phyloP scores from a whole-genome alignment of 1,140 invertebrate species.

The Panagrolaimus sp. region DNA sequence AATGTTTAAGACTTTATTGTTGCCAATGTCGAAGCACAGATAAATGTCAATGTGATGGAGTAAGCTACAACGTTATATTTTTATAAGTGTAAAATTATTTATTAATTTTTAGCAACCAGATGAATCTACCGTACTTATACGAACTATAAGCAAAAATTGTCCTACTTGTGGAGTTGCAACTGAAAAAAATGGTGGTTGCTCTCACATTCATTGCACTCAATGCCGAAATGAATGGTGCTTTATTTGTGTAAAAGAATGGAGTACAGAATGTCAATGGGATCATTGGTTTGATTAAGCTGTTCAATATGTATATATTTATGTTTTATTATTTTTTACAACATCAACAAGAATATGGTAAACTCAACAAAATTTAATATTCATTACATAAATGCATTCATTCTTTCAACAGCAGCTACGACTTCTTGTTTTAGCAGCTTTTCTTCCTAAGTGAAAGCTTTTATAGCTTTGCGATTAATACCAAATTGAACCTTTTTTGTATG shows the following conservation, averaged over 20 bases:
- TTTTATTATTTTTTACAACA: neutral
- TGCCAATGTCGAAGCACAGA: conserved; percentile 1
- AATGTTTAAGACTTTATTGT: conserved; percentile 31
- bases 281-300: conserved; percentile 34
- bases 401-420: neutral
- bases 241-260: conserved; percentile 26
- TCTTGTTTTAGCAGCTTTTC: too few relatives aligned
- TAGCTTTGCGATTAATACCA: too few relatives aligned
- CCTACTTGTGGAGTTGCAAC: conserved; percentile 28
- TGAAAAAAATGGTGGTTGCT: conserved; percentile 30
- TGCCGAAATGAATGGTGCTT: conserved; percentile 34
- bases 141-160: conserved; percentile 24
- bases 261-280: conserved; percentile 31
- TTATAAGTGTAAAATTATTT: neutral
- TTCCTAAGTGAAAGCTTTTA: too few relatives aligned
- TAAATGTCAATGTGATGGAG: neutral
- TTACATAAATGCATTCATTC: neutral
- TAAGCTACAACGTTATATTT: neutral
- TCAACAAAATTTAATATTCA: conserved; percentile 5
- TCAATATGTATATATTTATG: conserved; percentile 12
- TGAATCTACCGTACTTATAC: conserved; percentile 19
- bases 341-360: neutral
- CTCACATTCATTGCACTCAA: conserved; percentile 37
- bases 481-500: too few relatives aligned
- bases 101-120: conserved; percentile 6